Conservation (phyloP, 2,113 vertebrate genomes). For the Arothron firmamentum region DNA sequence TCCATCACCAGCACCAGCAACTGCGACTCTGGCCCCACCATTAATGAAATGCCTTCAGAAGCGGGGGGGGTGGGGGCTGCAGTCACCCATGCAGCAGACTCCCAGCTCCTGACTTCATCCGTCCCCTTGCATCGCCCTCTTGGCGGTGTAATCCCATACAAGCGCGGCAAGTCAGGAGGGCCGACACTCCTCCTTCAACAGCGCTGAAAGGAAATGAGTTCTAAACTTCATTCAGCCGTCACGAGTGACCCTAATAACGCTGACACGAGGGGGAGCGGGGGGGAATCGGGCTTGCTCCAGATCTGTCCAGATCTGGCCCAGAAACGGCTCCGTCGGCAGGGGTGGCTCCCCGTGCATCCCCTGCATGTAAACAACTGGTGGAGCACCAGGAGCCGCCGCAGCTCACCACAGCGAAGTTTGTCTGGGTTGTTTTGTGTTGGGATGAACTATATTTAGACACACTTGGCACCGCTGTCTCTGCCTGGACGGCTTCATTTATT, state of each 20-base stretch:
- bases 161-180: slow-evolving; percentile 20
- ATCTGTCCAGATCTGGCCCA: slow-evolving; percentile 23
- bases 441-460: slow-evolving; percentile 21
- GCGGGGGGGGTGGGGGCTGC: slow-evolving; percentile 24
- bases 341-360: slow-evolving; percentile 17
- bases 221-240: slow-evolving; percentile 64
- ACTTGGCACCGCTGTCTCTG: slow-evolving; percentile 31
- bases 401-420: slow-evolving; percentile 18
- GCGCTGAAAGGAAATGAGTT: slow-evolving; percentile 60
- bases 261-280: slow-evolving; percentile 18
- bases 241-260: slow-evolving; percentile 65
- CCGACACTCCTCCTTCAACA: slow-evolving; percentile 56
- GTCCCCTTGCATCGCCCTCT: slow-evolving; percentile 47
- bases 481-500: slow-evolving; percentile 24
- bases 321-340: slow-evolving; percentile 20
- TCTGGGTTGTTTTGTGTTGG: slow-evolving; percentile 32
- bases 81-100: slow-evolving; percentile 50
- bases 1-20: slow-evolving; percentile 51
- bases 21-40: slow-evolving; percentile 49
- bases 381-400: slow-evolving; percentile 20
- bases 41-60: slow-evolving; percentile 61
- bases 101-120: slow-evolving; percentile 47
- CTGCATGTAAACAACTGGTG: slow-evolving; percentile 37
- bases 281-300: slow-evolving; percentile 27
- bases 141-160: slow-evolving; percentile 47